Evolutionary conservation across 2,797 vertebrate species (phyloP), one percentile per base, ranked within the genome.

Genomic region (Danionella dracula): DNA sequence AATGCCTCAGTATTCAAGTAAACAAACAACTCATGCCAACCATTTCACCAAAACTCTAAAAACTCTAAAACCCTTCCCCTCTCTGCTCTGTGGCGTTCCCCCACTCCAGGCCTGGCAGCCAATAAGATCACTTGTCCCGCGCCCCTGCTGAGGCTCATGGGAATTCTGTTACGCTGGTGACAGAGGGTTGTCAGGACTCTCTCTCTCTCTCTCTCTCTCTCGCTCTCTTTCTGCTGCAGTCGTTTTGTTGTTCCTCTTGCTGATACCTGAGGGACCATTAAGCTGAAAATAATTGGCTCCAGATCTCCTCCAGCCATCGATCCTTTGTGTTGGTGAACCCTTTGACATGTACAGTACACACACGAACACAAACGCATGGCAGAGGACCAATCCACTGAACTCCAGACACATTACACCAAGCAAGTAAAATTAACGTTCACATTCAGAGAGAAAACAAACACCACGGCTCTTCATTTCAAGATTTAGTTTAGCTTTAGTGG

Each of bases 251-350:
- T 88, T 89, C 80, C 82, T 84, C 82, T 79, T 82, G 58, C 82
- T 72, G 71, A 78, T 77, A 81, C 88, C 86, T 86, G 46, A 72
- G 88, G 88, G 89, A 88, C 87, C 86, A 90, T 91, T 91, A 90
- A 90, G 88, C 88, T 90, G 88, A 89, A 91, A 90, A 91, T 91
- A 91, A 91, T 91, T 91, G 89, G 88, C 88, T 88, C 82, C 78
- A 85, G 86, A 86, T 90, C 88, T 86, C 85, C 83, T 84, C 84
- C 82, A 84, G 86, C 84, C 88, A 91, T 91, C 87, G 88, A 91
- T 91, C 85, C 85, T 87, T 87, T 86, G 85, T 89, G 86, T 86
- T 85, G 82, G 85, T 87, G 89, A 88, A 87, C 87, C 88, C 87
- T 83, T 76, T 17, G 76, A 87, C 81, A 86, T 79, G 80, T 75